These are phyloP conservation scores for Myrmophylax atrothorax DNA, from an alignment of 2,113 vertebrate species.

Conservation along the genomic window DNA sequence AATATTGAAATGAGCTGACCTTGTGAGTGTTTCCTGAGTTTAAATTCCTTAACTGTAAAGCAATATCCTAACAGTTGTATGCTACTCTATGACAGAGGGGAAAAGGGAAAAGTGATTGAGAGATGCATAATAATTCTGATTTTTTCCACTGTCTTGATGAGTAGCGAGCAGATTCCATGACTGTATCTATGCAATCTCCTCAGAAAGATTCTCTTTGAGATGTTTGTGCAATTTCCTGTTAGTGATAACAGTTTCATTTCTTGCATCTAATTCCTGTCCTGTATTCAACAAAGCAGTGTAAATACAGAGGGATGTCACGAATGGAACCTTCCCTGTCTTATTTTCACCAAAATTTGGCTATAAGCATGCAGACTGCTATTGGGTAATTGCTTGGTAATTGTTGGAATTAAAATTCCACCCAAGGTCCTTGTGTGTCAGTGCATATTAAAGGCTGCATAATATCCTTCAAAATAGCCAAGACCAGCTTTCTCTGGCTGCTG, in stretches of 20 bases:
- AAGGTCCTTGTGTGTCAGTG: neutral
- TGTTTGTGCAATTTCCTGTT: neutral
- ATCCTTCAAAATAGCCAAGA: neutral
- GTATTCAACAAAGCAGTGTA: neutral
- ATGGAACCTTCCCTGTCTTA: neutral
- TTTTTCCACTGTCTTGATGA: neutral
- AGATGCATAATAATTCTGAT: neutral
- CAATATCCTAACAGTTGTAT: conserved; percentile 39
- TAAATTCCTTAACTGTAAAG: conserved; percentile 61
- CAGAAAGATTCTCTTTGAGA: neutral
- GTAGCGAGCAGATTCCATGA: neutral
- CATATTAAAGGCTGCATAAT: neutral
- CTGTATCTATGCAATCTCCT: neutral
- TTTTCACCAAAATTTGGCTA: neutral
- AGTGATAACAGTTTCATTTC: neutral
- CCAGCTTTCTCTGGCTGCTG: neutral
- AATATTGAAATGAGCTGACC: conserved; percentile 42
- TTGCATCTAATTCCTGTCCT: neutral
- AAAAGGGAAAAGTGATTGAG: neutral
- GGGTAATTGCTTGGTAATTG: neutral
- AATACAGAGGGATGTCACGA: neutral
- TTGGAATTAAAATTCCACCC: neutral
- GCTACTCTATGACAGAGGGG: neutral
- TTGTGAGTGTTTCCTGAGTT: conserved; percentile 39
- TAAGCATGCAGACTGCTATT: neutral